Conservation (phyloP, 2,797 vertebrate species). For the Phyllotis vaccarum region DNA sequence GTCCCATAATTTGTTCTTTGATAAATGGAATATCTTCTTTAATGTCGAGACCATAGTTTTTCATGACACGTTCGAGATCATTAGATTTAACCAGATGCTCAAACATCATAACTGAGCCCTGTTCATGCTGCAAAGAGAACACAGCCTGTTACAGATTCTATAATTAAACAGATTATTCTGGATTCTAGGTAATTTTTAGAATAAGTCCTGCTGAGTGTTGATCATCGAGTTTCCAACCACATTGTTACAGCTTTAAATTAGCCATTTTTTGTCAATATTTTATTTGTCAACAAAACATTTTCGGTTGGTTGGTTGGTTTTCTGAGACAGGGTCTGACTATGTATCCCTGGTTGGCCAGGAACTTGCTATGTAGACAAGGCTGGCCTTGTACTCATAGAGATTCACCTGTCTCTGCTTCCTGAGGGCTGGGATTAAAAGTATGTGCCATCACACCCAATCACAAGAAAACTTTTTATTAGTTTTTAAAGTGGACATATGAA, state of each 20-base stretch:
- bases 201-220: background rate
- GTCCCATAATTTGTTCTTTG: constrained; percentile 95
- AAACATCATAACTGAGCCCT: constrained; percentile 95
- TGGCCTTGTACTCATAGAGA: background rate
- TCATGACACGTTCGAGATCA: constrained; percentile 89
- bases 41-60: constrained; percentile 89
- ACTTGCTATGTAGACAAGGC: background rate
- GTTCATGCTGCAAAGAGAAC: constrained; percentile 91
- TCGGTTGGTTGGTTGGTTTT: background rate
- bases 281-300: constrained; percentile 16
- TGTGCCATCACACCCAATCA: background rate
- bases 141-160: background rate
- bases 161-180: constrained; percentile 37
- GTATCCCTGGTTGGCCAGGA: background rate
- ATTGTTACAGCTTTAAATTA: constrained; percentile 6
- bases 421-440: background rate
- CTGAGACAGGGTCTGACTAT: background rate
- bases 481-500: background rate
- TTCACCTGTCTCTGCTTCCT: background rate
- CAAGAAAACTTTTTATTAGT: background rate
- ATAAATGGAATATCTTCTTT: constrained; percentile 95
- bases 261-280: constrained; percentile 29
- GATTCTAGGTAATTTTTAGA: constrained; percentile 44
- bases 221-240: background rate
- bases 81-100: constrained; percentile 93